Conservation (phyloP, 2,113 vertebrate genomes). For the Burhinus bistriatus region DNA sequence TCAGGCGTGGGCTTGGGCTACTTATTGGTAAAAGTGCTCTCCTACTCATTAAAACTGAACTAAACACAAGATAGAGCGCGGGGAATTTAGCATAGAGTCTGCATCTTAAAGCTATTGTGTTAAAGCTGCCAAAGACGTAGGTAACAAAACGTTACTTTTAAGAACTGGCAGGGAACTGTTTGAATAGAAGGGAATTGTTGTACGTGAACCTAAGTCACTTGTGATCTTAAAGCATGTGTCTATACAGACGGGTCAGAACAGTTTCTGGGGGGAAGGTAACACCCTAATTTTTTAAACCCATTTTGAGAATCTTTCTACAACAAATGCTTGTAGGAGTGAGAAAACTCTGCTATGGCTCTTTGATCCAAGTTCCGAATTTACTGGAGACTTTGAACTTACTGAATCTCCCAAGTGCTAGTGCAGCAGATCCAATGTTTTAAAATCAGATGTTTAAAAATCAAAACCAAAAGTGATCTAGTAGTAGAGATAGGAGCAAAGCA, state of each 20-base stretch:
- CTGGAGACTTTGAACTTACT: not conserved
- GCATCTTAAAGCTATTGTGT: not conserved
- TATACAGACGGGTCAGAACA: not conserved
- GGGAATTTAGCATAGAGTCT: not conserved
- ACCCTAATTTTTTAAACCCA: not conserved
- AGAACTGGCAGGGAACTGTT: not conserved
- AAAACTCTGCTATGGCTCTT: not conserved
- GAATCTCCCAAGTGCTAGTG: not conserved
- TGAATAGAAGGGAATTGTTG: not conserved
- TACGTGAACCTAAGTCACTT: rapidly evolving
- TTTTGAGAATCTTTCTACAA: not conserved
- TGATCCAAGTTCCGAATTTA: not conserved
- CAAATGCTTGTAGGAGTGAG: not conserved
- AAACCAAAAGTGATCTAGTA: not conserved
- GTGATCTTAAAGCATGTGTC: not conserved
- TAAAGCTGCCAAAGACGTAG: not conserved
- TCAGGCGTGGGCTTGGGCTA: not conserved
- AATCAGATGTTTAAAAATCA: conserved; percentile 21
- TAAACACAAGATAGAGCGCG: not conserved
- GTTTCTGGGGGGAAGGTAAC: not conserved
- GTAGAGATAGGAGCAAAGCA: not conserved
- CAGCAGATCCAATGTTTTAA: not conserved
- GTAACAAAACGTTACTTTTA: not conserved
- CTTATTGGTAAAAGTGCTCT: not conserved
- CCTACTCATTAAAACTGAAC: not conserved